Evolutionary conservation across 2,113 vertebrate species (phyloP).

Genomic region (Scartelaos histophorus): DNA sequence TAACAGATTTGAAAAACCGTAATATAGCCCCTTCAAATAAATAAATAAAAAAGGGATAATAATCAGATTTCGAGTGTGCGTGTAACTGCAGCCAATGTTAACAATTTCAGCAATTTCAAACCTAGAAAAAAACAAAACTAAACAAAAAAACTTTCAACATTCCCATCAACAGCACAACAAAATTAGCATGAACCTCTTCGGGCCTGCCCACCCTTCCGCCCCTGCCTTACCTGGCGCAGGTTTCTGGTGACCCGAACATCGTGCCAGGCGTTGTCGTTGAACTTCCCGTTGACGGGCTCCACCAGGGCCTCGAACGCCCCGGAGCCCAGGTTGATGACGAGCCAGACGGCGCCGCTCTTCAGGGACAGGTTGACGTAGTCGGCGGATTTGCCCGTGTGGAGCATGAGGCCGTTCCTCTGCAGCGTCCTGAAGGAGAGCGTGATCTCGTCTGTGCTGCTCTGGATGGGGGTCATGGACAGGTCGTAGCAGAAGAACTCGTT

Average conservation of each 20-base stretch:
- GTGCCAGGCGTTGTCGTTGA: conserved; percentile 94
- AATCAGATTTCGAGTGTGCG: too few relatives aligned
- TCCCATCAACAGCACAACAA: conserved; percentile 1
- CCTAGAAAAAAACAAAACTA: conserved; percentile 2
- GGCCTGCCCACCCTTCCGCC: conserved; percentile 10
- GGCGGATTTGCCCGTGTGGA: conserved; percentile 94
- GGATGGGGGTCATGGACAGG: conserved; percentile 93
- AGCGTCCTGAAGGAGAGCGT: conserved; percentile 91
- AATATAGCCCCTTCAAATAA: too few relatives aligned
- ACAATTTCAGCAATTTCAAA: neutral
- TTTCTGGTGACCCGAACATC: conserved; percentile 93
- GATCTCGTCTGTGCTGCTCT: conserved; percentile 97
- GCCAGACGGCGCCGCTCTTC: conserved; percentile 93
- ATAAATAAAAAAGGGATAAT: too few relatives aligned
- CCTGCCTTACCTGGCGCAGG: conserved; percentile 92
- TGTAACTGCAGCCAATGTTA: too few relatives aligned
- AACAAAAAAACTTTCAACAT: neutral
- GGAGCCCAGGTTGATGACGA: conserved; percentile 96
- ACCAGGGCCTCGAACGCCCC: conserved; percentile 96
- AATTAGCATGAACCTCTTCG: neutral
- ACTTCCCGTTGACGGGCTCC: conserved; percentile 94
- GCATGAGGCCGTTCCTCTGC: conserved; percentile 93
- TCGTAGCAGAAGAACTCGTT: conserved; percentile 98
- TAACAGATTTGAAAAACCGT: too few relatives aligned
- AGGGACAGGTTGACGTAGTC: conserved; percentile 96